Percentiles rank a stretch among this genome's conserved stretches.
phyloP scores from a whole-genome alignment of 30 jellyfish, hydroid and myxozoan genomes.

The Hydractinia echinata region DNA sequence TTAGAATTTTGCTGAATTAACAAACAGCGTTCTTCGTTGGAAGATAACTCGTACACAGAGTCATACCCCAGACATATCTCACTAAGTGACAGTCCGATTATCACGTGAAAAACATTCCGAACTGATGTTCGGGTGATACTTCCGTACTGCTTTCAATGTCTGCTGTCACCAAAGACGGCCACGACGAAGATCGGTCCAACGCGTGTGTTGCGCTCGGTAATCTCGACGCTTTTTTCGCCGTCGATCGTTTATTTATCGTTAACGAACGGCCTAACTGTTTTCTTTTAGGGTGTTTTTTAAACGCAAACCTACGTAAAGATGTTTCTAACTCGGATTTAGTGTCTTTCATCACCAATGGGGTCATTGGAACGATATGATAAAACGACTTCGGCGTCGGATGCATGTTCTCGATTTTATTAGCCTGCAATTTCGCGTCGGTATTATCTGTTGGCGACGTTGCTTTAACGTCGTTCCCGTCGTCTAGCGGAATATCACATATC shows the following conservation, averaged over 20 bases:
- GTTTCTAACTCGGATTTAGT: conserved; percentile 5
- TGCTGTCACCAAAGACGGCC: conserved; percentile 17
- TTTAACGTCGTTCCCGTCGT: conserved; percentile 13
- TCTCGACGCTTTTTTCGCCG: conserved; percentile 3
- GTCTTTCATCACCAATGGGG: conserved; percentile 25
- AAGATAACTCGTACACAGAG: too few species aligned
- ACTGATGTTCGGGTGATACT: conserved; percentile 16
- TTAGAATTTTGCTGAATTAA: too few species aligned
- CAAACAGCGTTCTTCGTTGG: too few species aligned
- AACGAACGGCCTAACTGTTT: conserved; percentile 21
- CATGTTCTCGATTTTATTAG: not conserved
- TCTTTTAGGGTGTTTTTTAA: conserved; percentile 22
- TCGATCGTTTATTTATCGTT: conserved; percentile 23
- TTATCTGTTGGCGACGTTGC: not conserved
- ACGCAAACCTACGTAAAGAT: not conserved
- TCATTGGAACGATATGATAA: conserved; percentile 68
- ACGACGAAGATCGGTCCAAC: conserved; percentile 26
- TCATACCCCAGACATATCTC: too few species aligned
- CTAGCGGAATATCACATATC: conserved; percentile 28
- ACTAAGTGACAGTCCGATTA: not conserved
- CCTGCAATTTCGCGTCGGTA: not conserved
- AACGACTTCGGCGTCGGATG: conserved; percentile 77
- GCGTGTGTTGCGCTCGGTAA: conserved; percentile 10
- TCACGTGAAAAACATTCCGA: not conserved
- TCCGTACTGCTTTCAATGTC: conserved; percentile 10